Percentiles rank a stretch among this genome's conserved stretches.
These are phyloP conservation scores for Gavialis gangeticus DNA, from an alignment of 2,113 vertebrate species.

Conservation along the genomic window DNA sequence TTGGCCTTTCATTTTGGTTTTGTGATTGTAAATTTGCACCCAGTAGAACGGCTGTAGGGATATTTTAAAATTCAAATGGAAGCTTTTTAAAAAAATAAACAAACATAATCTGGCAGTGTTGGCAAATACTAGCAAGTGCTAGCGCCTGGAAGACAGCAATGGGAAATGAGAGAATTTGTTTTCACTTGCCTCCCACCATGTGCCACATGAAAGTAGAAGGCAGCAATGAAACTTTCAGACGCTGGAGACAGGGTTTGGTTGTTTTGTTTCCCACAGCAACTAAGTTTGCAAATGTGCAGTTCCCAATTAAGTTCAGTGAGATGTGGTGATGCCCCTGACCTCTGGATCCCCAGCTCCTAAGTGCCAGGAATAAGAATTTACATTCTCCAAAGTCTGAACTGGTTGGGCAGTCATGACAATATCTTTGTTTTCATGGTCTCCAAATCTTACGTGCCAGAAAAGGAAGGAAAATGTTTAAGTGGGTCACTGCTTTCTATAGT, in stretches of 20 bases:
- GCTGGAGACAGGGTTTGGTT: not conserved
- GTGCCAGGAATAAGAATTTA: not conserved
- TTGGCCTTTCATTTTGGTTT: not conserved
- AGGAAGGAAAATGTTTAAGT: no score
- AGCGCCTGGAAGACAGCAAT: not conserved
- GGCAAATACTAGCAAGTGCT: not conserved
- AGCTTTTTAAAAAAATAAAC: not conserved
- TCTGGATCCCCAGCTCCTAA: not conserved
- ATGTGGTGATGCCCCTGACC: not conserved
- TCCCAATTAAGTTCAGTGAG: not conserved
- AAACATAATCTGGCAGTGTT: not conserved
- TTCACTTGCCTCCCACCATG: not conserved
- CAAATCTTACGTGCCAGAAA: no score
- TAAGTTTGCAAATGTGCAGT: not conserved
- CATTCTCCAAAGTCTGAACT: not conserved
- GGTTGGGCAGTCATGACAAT: not conserved
- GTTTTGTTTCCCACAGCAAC: no score
- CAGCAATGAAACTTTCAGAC: not conserved
- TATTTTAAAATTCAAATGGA: not conserved
- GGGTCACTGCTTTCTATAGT: no score
- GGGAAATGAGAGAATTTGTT: not conserved
- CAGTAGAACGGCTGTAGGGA: not conserved
- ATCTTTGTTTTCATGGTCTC: no score
- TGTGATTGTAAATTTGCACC: not conserved
- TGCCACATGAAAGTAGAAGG: not conserved